Percentiles rank a stretch among this genome's conserved stretches.
These are phyloP conservation scores for Narcine bancroftii DNA, from an alignment of 2,113 vertebrate species.

Conservation along the genomic window DNA sequence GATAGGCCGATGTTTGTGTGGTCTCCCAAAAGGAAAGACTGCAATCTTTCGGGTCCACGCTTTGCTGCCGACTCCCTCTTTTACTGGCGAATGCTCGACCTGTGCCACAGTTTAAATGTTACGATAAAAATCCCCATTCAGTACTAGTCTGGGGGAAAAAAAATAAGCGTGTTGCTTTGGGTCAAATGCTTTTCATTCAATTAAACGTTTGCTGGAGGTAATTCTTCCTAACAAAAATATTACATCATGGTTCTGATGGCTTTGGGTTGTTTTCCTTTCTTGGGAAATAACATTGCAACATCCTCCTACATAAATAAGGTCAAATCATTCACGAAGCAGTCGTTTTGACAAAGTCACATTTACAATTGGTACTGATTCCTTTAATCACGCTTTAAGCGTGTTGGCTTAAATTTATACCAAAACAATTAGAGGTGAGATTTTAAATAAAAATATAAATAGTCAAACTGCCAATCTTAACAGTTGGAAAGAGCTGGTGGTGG, in stretches of 20 bases:
- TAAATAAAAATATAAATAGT: neutral
- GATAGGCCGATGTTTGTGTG: neutral
- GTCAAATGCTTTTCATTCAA: constrained; percentile 28
- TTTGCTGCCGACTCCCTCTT: neutral
- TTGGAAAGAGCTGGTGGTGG: neutral
- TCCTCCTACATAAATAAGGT: neutral
- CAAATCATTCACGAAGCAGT: neutral
- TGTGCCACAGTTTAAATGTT: neutral
- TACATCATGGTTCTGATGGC: constrained; percentile 7
- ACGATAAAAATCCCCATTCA: neutral
- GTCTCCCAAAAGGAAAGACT: neutral
- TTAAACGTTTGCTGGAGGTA: constrained; percentile 34
- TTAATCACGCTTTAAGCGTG: neutral
- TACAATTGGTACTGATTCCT: neutral
- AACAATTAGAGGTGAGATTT: neutral
- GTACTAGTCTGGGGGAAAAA: neutral
- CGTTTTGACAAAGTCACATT: neutral
- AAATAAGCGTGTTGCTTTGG: neutral
- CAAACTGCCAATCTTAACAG: neutral
- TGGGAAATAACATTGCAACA: constrained; percentile 13
- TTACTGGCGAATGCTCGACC: too few species aligned
- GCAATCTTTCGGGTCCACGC: neutral
- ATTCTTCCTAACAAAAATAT: constrained; percentile 34
- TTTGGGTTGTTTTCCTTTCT: constrained; percentile 23
- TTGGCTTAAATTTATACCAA: neutral